Base-by-base conservation (phyloP, 2,797 vertebrate genomes). In the Molossus molossus region DNA sequence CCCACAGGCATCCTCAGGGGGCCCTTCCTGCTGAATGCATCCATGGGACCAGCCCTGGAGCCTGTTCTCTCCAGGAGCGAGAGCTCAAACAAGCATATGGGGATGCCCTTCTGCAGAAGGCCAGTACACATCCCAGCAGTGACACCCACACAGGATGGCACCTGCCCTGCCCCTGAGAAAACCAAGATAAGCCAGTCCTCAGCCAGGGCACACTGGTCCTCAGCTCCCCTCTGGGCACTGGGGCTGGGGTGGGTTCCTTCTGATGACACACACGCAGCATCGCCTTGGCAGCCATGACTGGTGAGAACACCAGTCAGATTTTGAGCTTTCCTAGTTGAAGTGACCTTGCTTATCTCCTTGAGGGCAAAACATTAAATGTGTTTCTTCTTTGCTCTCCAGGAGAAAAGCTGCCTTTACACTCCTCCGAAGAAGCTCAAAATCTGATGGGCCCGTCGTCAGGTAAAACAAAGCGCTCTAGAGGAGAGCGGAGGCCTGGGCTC, bases 321-420 rank as follows among this genome's bases (percentile, higher is more conserved):
- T 98, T 99, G 98, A 99, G 98, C 98, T 98, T 99, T 98, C 96
- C 98, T 98, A 98, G 98, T 98, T 98, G 98, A 98, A 98, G 98
- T 98, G 98, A 98, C 97, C 97, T 98, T 98, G 98, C 98, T 98
- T 98, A 98, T 98, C 98, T 99, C 98, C 98, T 98, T 5, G 98
- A 98, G 98, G 98, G 98, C 98, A 99, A 98, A 98, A 98, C 98
- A 97, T 98, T 98, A 98, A 98, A 98, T 89, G 97, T 98, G 97
- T 99, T 97, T 99, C 98, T 99, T 98, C 98, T 99, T 98, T 99
- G 98, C 98, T 99, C 98, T 99, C 98, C 98, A 99, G 98, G 98
- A 99, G 98, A 99, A 98, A 99, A 99, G 98, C 98, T 99, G 98
- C 98, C 98, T 98, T 98, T 99, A 98, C 98, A 99, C 98, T 98